Conservation (phyloP, 2,113 vertebrate species). For the Sisor rabdophorus region DNA sequence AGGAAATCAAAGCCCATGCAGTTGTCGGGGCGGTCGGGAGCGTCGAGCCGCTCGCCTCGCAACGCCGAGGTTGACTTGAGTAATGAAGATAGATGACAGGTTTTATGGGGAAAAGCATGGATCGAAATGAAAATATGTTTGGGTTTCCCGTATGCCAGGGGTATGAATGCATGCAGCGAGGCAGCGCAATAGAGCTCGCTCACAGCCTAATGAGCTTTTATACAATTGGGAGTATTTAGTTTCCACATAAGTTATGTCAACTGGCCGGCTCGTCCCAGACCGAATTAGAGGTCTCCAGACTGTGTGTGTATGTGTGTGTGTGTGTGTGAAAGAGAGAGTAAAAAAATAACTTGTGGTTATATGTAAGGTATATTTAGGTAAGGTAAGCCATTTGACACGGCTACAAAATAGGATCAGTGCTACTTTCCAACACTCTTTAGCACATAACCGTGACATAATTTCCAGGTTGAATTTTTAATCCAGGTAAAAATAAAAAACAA, state of each 20-base stretch:
- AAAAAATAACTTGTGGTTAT: not conserved
- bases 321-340: not conserved
- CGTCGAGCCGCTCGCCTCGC: conserved; percentile 25
- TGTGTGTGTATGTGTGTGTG: conserved; percentile 8
- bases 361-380: not conserved
- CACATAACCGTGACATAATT: too few species aligned
- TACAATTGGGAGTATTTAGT: conserved; percentile 65
- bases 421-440: not conserved
- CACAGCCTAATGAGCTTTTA: conserved; percentile 63
- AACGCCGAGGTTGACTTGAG: conserved; percentile 62
- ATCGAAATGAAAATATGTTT: conserved; percentile 66
- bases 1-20: conserved; percentile 62
- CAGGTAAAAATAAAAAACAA: not conserved
- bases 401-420: not conserved
- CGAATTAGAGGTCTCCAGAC: conserved; percentile 37
- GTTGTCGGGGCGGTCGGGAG: conserved; percentile 36
- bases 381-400: not conserved
- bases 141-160: conserved; percentile 56
- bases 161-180: conserved; percentile 55
- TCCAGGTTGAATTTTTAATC: not conserved
- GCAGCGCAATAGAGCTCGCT: conserved; percentile 59
- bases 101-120: conserved; percentile 66
- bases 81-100: conserved; percentile 73
- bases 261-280: conserved; percentile 18
- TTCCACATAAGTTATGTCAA: conserved; percentile 57